Evolutionary conservation across 2,113 vertebrate species (phyloP).

Genomic region (Myrmecobius fasciatus): DNA sequence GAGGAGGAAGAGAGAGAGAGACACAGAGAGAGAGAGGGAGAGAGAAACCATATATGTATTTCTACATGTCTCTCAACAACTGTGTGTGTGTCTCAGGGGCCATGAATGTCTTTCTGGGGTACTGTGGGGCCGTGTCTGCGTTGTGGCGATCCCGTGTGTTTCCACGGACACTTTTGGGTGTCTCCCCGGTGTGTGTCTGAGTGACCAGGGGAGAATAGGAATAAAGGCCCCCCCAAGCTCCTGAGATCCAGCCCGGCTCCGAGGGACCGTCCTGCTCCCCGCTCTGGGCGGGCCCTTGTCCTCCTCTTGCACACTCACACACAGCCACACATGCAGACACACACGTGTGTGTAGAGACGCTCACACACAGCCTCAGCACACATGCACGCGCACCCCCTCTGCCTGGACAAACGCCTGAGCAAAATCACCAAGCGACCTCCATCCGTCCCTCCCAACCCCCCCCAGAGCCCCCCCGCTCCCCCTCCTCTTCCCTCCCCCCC

Average conservation of each 20-base stretch:
- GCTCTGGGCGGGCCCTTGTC: not conserved
- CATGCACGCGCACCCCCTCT: not conserved
- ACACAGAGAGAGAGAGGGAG: too few species aligned
- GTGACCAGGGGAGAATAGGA: too few species aligned
- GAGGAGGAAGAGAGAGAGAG: too few species aligned
- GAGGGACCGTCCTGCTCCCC: constrained; percentile 3
- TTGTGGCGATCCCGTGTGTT: not conserved
- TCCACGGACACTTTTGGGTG: not conserved
- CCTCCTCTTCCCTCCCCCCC: constrained; percentile 40
- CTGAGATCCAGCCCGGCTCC: constrained; percentile 33
- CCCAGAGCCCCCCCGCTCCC: constrained; percentile 73
- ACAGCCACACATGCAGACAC: too few species aligned
- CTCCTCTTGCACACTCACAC: not conserved
- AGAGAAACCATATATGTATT: not conserved
- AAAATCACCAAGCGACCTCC: constrained; percentile 78
- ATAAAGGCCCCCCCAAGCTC: not conserved
- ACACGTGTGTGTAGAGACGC: too few species aligned
- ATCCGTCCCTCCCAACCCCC: constrained; percentile 79
- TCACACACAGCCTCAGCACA: too few species aligned
- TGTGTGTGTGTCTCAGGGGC: not conserved
- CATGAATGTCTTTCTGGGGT: not conserved
- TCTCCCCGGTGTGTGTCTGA: constrained; percentile 12
- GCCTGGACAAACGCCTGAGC: constrained; percentile 70
- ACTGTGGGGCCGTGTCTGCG: not conserved
- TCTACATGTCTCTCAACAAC: not conserved